A percentile compares a stretch with the other conserved stretches of the same genome.
Conservation (phyloP, 2,113 vertebrate species). For the Anolis carolinensis region DNA sequence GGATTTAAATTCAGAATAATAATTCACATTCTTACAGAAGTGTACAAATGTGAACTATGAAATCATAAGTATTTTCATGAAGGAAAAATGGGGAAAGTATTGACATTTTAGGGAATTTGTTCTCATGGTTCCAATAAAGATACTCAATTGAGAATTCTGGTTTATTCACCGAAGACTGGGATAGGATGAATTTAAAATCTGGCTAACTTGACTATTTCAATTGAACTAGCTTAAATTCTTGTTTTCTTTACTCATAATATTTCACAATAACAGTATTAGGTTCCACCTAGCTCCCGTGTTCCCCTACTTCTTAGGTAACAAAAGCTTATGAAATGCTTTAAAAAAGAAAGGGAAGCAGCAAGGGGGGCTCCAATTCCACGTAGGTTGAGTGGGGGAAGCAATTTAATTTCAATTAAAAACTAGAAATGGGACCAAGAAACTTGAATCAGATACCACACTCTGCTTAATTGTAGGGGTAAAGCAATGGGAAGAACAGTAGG, state of each 20-base stretch:
- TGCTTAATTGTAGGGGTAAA: neutral
- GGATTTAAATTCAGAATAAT: neutral
- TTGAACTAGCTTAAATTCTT: neutral
- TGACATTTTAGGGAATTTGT: neutral
- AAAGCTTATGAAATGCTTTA: neutral
- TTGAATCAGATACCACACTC: neutral
- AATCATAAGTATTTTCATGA: neutral
- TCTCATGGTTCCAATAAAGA: neutral
- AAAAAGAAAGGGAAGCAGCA: neutral
- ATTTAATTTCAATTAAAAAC: too few relatives aligned
- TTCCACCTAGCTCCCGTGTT: neutral
- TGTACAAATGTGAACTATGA: neutral
- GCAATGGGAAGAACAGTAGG: too few relatives aligned
- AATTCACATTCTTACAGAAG: neutral
- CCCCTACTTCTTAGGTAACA: neutral
- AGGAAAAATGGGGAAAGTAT: neutral
- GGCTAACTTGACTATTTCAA: too few relatives aligned
- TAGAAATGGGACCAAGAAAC: neutral
- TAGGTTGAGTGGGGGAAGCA: too few relatives aligned
- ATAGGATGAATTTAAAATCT: neutral
- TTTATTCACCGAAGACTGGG: neutral
- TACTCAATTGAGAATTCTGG: neutral
- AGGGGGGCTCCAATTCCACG: neutral
- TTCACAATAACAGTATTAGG: neutral
- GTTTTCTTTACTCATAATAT: neutral